Conservation (phyloP, 2,113 vertebrate genomes). For the Vicugna pacos region DNA sequence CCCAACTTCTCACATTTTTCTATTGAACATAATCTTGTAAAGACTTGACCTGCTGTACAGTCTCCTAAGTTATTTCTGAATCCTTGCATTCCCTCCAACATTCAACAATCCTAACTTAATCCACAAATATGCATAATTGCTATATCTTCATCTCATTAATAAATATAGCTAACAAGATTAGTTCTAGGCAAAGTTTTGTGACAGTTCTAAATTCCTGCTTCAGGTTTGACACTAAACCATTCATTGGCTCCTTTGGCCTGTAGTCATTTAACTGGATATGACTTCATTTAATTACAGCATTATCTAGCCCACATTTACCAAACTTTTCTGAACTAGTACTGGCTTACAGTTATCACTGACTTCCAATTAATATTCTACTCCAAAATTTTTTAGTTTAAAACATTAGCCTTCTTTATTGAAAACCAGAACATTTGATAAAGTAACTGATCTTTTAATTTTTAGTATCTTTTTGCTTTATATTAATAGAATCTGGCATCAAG, state of each 20-base stretch:
- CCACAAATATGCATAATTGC: background rate
- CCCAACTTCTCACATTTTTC: slow-evolving; percentile 31
- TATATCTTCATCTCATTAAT: slow-evolving; percentile 43
- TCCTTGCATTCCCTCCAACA: slow-evolving; percentile 9
- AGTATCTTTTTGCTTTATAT: slow-evolving; percentile 34
- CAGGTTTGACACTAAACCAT: background rate
- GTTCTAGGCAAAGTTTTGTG: slow-evolving; percentile 35
- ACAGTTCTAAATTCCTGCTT: background rate
- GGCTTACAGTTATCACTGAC: background rate
- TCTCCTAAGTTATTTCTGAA: slow-evolving; percentile 61
- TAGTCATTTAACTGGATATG: slow-evolving; percentile 21
- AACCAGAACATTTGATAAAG: slow-evolving; percentile 29
- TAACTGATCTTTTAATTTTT: slow-evolving; percentile 42
- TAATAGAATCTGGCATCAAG: slow-evolving; percentile 48
- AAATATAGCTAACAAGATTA: slow-evolving; percentile 52
- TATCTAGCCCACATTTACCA: slow-evolving; percentile 11
- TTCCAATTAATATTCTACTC: slow-evolving; percentile 38
- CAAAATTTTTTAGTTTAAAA: slow-evolving; percentile 56
- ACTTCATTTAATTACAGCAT: slow-evolving; percentile 48
- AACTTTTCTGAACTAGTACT: slow-evolving; percentile 49
- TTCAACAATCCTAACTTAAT: slow-evolving; percentile 52
- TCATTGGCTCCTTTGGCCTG: background rate
- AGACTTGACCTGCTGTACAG: background rate
- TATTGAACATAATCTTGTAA: slow-evolving; percentile 43
- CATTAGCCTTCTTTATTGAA: slow-evolving; percentile 55